Conservation (phyloP, 2,888 invertebrate species). For the Syrista parreyssii region DNA sequence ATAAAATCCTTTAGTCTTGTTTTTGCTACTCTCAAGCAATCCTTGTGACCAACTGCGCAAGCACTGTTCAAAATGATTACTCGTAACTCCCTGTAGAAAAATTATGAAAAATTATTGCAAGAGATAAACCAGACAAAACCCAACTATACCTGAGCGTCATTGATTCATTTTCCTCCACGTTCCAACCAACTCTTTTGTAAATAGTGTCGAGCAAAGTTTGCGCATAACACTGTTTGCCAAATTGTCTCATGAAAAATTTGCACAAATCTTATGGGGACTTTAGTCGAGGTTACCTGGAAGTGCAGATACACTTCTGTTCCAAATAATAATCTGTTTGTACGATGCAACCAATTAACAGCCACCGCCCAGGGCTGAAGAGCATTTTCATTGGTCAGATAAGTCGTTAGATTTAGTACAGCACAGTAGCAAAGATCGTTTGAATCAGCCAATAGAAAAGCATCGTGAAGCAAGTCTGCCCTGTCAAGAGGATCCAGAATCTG, state of each 20-base stretch:
- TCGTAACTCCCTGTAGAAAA: conserved; percentile 33
- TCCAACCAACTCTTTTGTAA: conserved; percentile 25
- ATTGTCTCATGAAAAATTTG: neutral
- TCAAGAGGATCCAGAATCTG: conserved; percentile 30
- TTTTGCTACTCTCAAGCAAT: conserved; percentile 32
- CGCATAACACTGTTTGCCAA: conserved; percentile 22
- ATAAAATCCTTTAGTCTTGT: conserved; percentile 19
- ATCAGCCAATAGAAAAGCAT: conserved; percentile 35
- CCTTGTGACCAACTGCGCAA: conserved; percentile 36
- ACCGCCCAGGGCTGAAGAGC: conserved; percentile 39
- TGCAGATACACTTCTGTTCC: conserved; percentile 25
- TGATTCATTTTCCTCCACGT: conserved; percentile 7
- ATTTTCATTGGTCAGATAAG: conserved; percentile 33
- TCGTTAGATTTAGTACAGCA: conserved; percentile 29
- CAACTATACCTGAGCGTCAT: conserved; percentile 17
- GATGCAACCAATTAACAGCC: conserved; percentile 33
- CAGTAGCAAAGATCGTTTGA: conserved; percentile 26
- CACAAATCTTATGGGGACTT: conserved; percentile 1
- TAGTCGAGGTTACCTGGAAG: conserved; percentile 25
- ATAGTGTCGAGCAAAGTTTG: conserved; percentile 19
- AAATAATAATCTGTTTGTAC: conserved; percentile 30
- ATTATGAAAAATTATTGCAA: neutral
- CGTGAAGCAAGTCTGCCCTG: conserved; percentile 40
- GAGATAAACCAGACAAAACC: neutral
- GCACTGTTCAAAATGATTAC: conserved; percentile 36